phyloP scores from a whole-genome alignment of 2,888 invertebrate genomes.

The Drosophila hamatofila region DNA sequence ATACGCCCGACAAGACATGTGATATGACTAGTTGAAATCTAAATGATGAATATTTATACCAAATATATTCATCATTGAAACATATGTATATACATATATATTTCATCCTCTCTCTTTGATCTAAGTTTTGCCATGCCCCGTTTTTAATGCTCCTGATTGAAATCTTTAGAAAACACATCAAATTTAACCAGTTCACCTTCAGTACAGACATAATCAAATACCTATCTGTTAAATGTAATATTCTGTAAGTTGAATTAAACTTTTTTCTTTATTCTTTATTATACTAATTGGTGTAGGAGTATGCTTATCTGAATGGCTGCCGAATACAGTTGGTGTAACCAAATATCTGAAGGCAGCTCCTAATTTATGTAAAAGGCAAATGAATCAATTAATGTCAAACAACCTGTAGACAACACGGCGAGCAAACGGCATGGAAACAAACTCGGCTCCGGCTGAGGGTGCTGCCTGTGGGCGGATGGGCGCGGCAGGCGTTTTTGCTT shows the following conservation, averaged over 20 bases:
- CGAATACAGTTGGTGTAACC: conserved; percentile 33
- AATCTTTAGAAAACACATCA: no score
- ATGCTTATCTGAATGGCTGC: not conserved
- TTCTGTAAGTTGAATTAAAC: not conserved
- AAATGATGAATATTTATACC: no score
- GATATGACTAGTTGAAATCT: no score
- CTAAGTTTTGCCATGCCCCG: no score
- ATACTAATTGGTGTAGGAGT: not conserved
- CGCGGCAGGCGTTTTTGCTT: conserved; percentile 48
- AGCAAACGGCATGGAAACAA: conserved; percentile 46
- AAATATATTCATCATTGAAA: no score
- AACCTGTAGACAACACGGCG: conserved; percentile 72
- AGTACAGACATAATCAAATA: not conserved
- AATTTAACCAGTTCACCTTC: not conserved
- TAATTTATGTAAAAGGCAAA: conserved; percentile 81
- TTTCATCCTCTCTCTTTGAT: no score
- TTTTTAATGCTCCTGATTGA: no score
- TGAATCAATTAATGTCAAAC: conserved; percentile 84
- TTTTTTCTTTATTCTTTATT: not conserved
- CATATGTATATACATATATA: no score
- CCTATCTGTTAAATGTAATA: not conserved
- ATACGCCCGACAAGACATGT: no score
- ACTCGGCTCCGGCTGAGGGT: conserved; percentile 1
- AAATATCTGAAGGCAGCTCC: conserved; percentile 54
- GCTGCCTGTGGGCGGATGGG: conserved; percentile 18